phyloP scores from a whole-genome alignment of 30 jellyfish, hydroid and myxozoan genomes.

The Hydractinia echinata region DNA sequence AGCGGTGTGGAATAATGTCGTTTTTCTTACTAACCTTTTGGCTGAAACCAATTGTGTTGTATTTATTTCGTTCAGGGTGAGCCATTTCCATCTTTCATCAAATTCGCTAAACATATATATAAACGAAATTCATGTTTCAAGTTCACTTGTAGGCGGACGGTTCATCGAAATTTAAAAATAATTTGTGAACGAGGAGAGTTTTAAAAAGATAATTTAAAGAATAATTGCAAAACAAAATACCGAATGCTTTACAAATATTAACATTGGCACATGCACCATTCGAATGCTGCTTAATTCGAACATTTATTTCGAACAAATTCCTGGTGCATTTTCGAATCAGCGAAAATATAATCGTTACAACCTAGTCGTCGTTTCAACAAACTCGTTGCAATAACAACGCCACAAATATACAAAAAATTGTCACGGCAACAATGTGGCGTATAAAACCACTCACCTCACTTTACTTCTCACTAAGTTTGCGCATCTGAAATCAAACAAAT shows the following conservation, averaged over 20 bases:
- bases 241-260: background rate
- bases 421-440: too few species aligned
- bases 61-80: conserved; percentile 61
- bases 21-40: conserved; percentile 34
- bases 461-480: conserved; percentile 20
- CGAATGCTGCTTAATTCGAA: background rate
- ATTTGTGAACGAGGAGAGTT: background rate
- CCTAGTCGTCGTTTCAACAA: too few species aligned
- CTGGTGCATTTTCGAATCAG: too few species aligned
- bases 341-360: too few species aligned
- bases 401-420: too few species aligned
- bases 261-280: background rate
- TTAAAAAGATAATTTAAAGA: background rate
- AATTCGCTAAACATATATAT: background rate
- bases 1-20: background rate
- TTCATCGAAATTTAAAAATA: background rate
- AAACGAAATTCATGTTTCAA: background rate
- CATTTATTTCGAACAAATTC: too few species aligned
- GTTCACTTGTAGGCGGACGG: too few species aligned
- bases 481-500: conserved; percentile 20
- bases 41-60: conserved; percentile 54
- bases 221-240: background rate
- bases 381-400: too few species aligned
- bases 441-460: background rate
- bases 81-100: conserved; percentile 73